These are phyloP conservation scores for Phymorhynchus buccinoides DNA, from an alignment of 1,140 invertebrate genomes.

Conservation along the genomic window DNA sequence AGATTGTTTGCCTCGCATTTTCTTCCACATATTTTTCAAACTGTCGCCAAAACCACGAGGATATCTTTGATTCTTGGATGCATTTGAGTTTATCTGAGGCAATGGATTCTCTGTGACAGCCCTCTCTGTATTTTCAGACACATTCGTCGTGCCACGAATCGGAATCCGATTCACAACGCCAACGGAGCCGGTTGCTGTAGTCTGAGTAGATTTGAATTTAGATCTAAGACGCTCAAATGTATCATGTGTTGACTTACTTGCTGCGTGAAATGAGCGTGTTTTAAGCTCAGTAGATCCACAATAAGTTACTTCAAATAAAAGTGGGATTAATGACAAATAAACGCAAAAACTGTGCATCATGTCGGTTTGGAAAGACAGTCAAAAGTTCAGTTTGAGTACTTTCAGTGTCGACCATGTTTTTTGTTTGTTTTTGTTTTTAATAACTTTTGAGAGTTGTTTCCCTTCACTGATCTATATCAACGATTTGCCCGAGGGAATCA, in stretches of 20 bases:
- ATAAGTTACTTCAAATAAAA: neutral
- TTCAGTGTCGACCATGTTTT: too few relatives aligned
- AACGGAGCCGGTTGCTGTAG: too few relatives aligned
- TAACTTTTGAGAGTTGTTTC: too few relatives aligned
- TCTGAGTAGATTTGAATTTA: neutral
- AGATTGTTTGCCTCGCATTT: neutral
- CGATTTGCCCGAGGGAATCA: too few relatives aligned
- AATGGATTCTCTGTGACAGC: neutral
- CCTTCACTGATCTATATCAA: too few relatives aligned
- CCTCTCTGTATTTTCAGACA: neutral
- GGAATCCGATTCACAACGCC: neutral
- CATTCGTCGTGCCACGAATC: neutral
- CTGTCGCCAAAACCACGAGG: neutral
- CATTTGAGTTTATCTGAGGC: neutral
- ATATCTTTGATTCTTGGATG: neutral
- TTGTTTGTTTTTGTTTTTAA: too few relatives aligned
- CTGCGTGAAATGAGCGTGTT: neutral
- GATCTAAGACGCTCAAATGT: neutral
- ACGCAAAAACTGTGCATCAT: too few relatives aligned
- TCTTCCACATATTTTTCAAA: conserved; percentile 33
- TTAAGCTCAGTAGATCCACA: neutral
- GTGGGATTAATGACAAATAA: neutral
- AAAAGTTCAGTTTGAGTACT: too few relatives aligned
- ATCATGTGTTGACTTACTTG: neutral
- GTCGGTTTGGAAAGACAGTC: too few relatives aligned